Conservation (phyloP, 2,888 invertebrate species). For the Pomacea canaliculata region DNA sequence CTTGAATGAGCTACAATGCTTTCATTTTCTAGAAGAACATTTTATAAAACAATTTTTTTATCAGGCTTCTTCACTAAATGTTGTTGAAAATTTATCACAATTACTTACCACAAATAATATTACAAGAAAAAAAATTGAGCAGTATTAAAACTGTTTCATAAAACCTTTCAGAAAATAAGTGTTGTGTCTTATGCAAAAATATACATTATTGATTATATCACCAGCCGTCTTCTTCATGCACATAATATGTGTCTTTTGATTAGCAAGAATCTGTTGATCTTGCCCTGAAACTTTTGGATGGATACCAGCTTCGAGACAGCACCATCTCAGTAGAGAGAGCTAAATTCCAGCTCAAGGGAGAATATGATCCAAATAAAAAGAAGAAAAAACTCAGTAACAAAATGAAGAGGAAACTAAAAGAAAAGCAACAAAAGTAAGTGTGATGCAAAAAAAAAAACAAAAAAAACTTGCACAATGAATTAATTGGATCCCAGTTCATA, state of each 20-base stretch:
- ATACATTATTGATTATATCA: no score
- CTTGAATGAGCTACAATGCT: background rate
- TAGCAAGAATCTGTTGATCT: slow-evolving; percentile 92
- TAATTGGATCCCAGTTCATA: background rate
- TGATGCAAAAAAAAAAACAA: background rate
- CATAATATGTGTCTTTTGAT: no score
- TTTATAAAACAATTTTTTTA: background rate
- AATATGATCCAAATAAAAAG: slow-evolving; percentile 86
- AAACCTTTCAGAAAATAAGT: no score
- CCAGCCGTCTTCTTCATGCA: no score
- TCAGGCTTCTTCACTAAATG: background rate
- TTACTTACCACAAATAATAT: no score
- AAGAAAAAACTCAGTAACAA: slow-evolving; percentile 88
- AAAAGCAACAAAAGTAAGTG: slow-evolving; percentile 87
- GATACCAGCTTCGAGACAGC: slow-evolving; percentile 82
- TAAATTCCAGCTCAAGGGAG: slow-evolving; percentile 92
- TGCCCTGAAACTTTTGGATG: slow-evolving; percentile 92
- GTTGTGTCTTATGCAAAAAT: no score
- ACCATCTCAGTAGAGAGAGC: slow-evolving; percentile 91
- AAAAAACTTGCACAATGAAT: background rate
- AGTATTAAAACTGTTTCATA: no score
- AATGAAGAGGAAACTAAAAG: slow-evolving; percentile 83
- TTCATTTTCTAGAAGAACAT: background rate
- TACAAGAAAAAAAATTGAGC: no score
- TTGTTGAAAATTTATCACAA: no score